Base-by-base conservation (phyloP, 2,113 vertebrate genomes). In the Macheiramphus alcinus region DNA sequence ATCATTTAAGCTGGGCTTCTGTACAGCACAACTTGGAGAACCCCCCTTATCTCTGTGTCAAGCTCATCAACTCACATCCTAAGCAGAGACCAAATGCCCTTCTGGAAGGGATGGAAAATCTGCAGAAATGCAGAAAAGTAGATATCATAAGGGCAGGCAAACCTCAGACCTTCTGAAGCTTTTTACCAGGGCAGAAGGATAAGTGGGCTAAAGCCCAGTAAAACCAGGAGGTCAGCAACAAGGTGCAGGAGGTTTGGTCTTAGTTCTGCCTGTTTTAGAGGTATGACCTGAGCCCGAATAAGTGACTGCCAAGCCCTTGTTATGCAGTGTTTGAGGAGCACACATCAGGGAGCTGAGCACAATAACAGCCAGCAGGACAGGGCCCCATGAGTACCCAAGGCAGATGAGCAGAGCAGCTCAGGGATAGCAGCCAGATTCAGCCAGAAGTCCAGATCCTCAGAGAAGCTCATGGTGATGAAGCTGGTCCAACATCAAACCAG, bases 321-420 rank as follows among this genome's bases (percentile, higher is more conserved):
- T 42, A 12, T 21, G 25, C 36, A 31, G 21, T 7, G 25, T 61
- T 62, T 81, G 81, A 75, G 53, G 11, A 81, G 16, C 7, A 2
- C 16, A 13, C 15, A 23, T 10, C 25, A 75, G 42, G 13, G 12
- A 81, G 19, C 40, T 62, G 34, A 85, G 38, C 27, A 68, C 40
- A 45, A 2, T 11, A 25, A 34, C 25, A 67, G 10, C 7, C 70
- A 74, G 27, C n/a, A 90, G 42, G 52, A 78, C 10, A n/a, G 31
- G 6, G 0, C 2, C 9, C 11, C 7, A n/a, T 8, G 3, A 6
- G 8, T 7, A 65, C 13, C 58, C 27, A 59, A 71, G 19, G 16
- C 17, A 62, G 45, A 27, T 1, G 3, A 81, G 38, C 20, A 72
- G 21, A 72, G 36, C 36, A 84, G 42, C 52, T 55, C 40, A 79